A percentile compares a stretch with the other conserved stretches of the same genome.
Conservation (phyloP, 2,113 vertebrate genomes). For the Chaenocephalus aceratus region DNA sequence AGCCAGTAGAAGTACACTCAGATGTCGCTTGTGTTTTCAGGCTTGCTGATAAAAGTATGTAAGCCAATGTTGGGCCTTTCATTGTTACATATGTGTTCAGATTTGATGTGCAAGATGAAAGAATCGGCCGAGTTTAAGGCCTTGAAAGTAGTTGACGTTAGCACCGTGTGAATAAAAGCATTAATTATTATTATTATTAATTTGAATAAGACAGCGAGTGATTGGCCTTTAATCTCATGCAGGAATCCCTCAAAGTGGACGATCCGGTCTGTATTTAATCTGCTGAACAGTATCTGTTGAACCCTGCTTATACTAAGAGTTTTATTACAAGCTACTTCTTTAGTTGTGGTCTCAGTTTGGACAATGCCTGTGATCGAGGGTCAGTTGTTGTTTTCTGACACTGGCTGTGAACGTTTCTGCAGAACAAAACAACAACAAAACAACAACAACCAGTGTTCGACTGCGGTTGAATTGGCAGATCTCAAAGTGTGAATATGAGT, state of each 20-base stretch:
- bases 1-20: too few species aligned
- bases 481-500: slow-evolving; percentile 13
- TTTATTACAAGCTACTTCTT: too few species aligned
- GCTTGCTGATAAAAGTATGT: background rate
- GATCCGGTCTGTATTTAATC: too few species aligned
- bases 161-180: background rate
- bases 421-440: background rate
- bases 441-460: background rate
- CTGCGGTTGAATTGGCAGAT: slow-evolving; percentile 25
- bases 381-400: too few species aligned
- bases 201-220: background rate
- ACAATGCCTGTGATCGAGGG: background rate
- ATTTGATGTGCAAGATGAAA: background rate
- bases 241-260: too few species aligned
- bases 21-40: background rate
- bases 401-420: too few species aligned
- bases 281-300: too few species aligned
- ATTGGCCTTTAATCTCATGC: too few species aligned
- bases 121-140: background rate
- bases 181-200: background rate
- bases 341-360: too few species aligned
- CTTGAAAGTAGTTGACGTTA: background rate
- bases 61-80: background rate
- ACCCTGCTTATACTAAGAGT: too few species aligned
- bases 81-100: background rate